phyloP scores from a whole-genome alignment of 1,140 invertebrate species.

The Charaxes varanes region DNA sequence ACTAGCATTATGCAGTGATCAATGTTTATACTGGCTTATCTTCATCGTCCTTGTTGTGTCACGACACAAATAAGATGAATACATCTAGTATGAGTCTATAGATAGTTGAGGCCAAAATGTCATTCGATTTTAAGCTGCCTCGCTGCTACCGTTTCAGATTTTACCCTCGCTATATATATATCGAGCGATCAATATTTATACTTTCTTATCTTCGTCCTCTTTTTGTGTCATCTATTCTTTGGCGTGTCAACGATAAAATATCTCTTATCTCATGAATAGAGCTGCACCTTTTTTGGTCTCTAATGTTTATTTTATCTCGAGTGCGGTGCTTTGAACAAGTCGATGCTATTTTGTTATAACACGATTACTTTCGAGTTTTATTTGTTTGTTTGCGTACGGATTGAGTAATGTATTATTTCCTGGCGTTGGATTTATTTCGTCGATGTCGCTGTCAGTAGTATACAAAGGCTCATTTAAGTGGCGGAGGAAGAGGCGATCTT shows the following conservation, averaged over 20 bases:
- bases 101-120: slow-evolving; percentile 1
- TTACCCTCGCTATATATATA: neutral
- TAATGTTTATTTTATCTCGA: slow-evolving; percentile 20
- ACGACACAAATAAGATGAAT: neutral
- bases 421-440: slow-evolving; percentile 12
- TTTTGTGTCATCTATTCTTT: slow-evolving; percentile 3
- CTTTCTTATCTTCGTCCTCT: slow-evolving; percentile 6
- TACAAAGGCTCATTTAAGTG: slow-evolving; percentile 41
- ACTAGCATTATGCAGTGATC: neutral
- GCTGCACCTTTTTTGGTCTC: slow-evolving; percentile 15
- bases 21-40: too few relatives aligned
- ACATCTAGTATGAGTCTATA: neutral
- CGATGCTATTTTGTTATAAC: slow-evolving; percentile 12
- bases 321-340: slow-evolving; percentile 7
- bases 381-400: slow-evolving; percentile 14
- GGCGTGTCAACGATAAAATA: slow-evolving; percentile 9
- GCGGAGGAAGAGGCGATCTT: slow-evolving; percentile 17
- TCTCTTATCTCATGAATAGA: slow-evolving; percentile 18
- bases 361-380: slow-evolving; percentile 14
- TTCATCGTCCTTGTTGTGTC: too few relatives aligned
- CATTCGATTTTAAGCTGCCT: too few relatives aligned
- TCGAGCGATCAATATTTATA: slow-evolving; percentile 5
- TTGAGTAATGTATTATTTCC: slow-evolving; percentile 20
- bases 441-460: slow-evolving; percentile 14
- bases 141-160: slow-evolving; percentile 9